Percentiles rank a stretch among this genome's conserved stretches.
Conservation (phyloP, 2,113 vertebrate genomes). For the Podarcis raffonei region DNA sequence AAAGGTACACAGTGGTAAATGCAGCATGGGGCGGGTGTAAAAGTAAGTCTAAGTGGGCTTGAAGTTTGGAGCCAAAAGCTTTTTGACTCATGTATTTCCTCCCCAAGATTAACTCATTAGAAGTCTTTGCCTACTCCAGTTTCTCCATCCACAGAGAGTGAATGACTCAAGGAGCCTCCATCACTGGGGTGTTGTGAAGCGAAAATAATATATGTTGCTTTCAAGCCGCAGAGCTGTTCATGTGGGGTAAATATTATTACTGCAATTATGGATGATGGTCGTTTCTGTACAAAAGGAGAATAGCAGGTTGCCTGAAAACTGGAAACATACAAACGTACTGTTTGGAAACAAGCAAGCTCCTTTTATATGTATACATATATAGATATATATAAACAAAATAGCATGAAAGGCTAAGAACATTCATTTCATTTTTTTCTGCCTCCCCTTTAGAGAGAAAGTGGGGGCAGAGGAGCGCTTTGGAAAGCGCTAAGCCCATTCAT, state of each 20-base stretch:
- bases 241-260: slow-evolving; percentile 30
- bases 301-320: slow-evolving; percentile 31
- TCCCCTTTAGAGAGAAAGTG: not conserved
- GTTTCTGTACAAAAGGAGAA: slow-evolving; percentile 37
- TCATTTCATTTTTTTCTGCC: slow-evolving; percentile 8
- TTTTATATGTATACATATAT: not conserved
- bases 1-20: slow-evolving; percentile 34
- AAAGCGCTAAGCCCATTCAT: slow-evolving; percentile 10
- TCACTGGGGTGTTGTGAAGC: not conserved
- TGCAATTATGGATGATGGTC: slow-evolving; percentile 24
- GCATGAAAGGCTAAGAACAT: not conserved
- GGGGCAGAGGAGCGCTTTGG: not conserved
- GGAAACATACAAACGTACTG: slow-evolving; percentile 34
- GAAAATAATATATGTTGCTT: slow-evolving; percentile 29
- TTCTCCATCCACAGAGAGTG: not conserved
- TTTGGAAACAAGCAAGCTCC: slow-evolving; percentile 42
- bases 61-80: slow-evolving; percentile 1
- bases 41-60: slow-evolving; percentile 4
- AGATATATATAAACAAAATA: slow-evolving; percentile 6
- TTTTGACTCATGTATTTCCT: not conserved
- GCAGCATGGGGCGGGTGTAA: not conserved
- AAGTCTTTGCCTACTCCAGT: slow-evolving; percentile 3
- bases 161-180: not conserved
- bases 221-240: slow-evolving; percentile 32
- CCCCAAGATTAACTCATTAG: not conserved